A percentile compares a stretch with the other conserved stretches of the same genome.
Conservation (phyloP, 2,888 invertebrate genomes). For the Plagodis dolabraria region DNA sequence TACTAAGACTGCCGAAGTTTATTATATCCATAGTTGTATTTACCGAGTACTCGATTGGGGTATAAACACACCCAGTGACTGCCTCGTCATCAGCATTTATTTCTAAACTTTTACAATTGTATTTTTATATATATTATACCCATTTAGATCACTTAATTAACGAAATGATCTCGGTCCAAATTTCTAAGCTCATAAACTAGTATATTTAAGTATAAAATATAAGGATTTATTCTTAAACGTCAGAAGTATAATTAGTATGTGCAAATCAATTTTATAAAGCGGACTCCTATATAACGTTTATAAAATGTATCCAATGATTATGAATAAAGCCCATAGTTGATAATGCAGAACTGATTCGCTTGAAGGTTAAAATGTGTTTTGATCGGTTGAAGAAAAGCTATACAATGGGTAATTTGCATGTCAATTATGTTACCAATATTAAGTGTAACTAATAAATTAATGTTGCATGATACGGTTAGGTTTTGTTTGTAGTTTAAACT, state of each 20-base stretch:
- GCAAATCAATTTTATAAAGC: no score
- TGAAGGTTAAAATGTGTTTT: background rate
- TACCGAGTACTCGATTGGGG: no score
- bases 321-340: background rate
- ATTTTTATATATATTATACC: constrained; percentile 35
- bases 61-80: constrained; percentile 9
- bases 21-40: no score
- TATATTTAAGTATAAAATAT: constrained; percentile 7
- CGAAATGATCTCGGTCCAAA: constrained; percentile 37
- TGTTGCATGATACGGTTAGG: no score
- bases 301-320: no score
- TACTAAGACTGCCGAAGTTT: no score
- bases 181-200: constrained; percentile 21
- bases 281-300: no score
- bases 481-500: no score
- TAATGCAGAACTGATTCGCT: constrained; percentile 13
- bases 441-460: background rate
- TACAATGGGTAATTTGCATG: constrained; percentile 14
- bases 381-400: constrained; percentile 2
- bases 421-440: constrained; percentile 11
- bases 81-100: constrained; percentile 45
- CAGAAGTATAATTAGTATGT: no score
- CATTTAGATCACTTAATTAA: constrained; percentile 26
- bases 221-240: no score
- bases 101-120: constrained; percentile 17